Evolutionary conservation across 2,797 vertebrate genomes (phyloP).

Genomic region (Diceros bicornis): DNA sequence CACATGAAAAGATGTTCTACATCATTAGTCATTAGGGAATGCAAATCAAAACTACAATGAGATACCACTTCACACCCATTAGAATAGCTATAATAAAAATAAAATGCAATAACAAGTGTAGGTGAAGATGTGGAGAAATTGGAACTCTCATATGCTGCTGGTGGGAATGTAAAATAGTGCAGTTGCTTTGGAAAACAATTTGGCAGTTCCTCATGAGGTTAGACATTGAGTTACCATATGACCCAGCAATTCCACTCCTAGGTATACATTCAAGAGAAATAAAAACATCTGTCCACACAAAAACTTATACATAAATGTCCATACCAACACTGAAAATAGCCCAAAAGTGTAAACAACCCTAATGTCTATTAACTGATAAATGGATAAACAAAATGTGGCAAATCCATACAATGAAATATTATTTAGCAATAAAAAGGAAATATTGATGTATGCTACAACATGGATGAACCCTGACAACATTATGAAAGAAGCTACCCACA

Average conservation of each 20-base stretch:
- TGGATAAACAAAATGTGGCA: neutral
- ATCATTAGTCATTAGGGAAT: neutral
- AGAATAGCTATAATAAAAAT: neutral
- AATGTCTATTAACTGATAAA: neutral
- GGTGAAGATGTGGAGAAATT: neutral
- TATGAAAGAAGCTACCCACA: neutral
- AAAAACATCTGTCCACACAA: neutral
- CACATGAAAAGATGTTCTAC: neutral
- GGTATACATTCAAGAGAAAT: neutral
- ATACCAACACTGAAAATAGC: neutral
- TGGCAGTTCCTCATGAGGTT: neutral
- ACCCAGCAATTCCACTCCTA: neutral
- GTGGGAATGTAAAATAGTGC: neutral
- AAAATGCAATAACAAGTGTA: neutral
- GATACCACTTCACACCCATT: neutral
- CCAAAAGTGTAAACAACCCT: neutral
- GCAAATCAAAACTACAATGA: neutral
- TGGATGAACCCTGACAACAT: neutral
- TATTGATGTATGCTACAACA: accelerated
- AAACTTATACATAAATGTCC: too few species aligned
- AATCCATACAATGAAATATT: too few species aligned
- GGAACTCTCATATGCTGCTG: neutral
- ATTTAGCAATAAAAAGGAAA: neutral
- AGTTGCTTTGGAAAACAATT: too few species aligned
- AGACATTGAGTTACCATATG: neutral